Base-by-base conservation (phyloP, 2,113 vertebrate genomes). In the Raphicerus campestris region DNA sequence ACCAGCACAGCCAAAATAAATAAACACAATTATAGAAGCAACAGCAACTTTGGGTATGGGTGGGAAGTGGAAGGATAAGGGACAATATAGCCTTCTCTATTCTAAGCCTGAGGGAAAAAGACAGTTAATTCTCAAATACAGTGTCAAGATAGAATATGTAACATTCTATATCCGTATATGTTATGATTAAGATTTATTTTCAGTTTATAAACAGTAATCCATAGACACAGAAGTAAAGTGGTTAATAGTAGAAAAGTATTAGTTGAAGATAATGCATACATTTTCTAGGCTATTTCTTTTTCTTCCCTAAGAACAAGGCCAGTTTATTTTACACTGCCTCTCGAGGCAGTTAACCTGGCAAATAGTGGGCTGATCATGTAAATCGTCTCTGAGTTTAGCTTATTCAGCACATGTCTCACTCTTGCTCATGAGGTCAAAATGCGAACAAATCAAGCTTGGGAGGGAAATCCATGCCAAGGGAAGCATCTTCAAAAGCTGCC, bases 331-430 rank as follows among this genome's bases (percentile, higher is more conserved):
- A 56, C 8, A 30, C 2, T 19, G 73, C 89, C 78, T 73, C 24
- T 9, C 1, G n/a, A 94, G 42, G 94, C 39, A 56, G 92, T 39
- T 42, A 11, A 45, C 1, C 4, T 51, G 75, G 87, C 26, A 53
- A 63, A 80, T 22, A 16, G 86, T 32, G 75, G 92, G 93, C 96
- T 93, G 77, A 75, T 8, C 63, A 39, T 35, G 35, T 26, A 32
- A 7, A 45, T 87, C 96, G 61, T 80, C 56, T 75, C 81, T 61
- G 97, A 90, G 87, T 96, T 98, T 95, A 92, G 96, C 93, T 97
- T 90, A 86, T 49, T 83, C 51, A 20, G 85, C 83, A 60, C 81
- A 60, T 32, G 5, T 84, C 95, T 86, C 77, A 66, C 32, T 80
- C 32, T 9, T 0, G 28, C 35, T 47, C n/a, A 35, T 0, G 73